These are phyloP conservation scores for Chascanopsetta lugubris DNA, from an alignment of 2,113 vertebrate genomes.

Conservation along the genomic window DNA sequence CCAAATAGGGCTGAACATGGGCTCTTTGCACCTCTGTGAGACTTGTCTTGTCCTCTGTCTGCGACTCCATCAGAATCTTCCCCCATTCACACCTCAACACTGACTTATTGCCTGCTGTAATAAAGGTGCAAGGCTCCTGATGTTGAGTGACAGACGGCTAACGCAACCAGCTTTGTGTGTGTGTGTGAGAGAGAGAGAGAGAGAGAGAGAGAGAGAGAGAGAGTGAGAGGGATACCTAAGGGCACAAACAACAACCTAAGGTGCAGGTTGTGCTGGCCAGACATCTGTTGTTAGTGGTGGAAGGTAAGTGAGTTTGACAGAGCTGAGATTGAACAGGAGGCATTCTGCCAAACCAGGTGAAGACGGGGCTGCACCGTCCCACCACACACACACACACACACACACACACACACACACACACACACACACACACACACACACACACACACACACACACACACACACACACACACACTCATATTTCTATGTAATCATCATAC, in stretches of 20 bases:
- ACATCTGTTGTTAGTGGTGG: constrained; percentile 77
- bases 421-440: constrained; percentile 34
- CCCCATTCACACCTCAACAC: constrained; percentile 55
- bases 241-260: constrained; percentile 74
- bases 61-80: constrained; percentile 61
- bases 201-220: not conserved
- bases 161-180: constrained; percentile 48
- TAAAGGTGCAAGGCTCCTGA: constrained; percentile 72
- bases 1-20: constrained; percentile 24
- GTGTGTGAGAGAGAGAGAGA: constrained; percentile 10
- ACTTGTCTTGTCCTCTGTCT: constrained; percentile 46
- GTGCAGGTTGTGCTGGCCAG: constrained; percentile 70
- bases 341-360: constrained; percentile 71
- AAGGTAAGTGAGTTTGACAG: constrained; percentile 79
- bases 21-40: constrained; percentile 32
- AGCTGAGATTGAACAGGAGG: constrained; percentile 79
- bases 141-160: constrained; percentile 72
- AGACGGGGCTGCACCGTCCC: constrained; percentile 41
- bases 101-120: constrained; percentile 71
- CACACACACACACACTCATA: constrained; percentile 22
- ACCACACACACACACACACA: constrained; percentile 30
- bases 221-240: constrained; percentile 51
- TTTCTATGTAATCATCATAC: constrained; percentile 5
- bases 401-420: constrained; percentile 13
- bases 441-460: constrained; percentile 23